Conservation (phyloP, 2,888 invertebrate genomes). For the Dermolepida albohirtum region DNA sequence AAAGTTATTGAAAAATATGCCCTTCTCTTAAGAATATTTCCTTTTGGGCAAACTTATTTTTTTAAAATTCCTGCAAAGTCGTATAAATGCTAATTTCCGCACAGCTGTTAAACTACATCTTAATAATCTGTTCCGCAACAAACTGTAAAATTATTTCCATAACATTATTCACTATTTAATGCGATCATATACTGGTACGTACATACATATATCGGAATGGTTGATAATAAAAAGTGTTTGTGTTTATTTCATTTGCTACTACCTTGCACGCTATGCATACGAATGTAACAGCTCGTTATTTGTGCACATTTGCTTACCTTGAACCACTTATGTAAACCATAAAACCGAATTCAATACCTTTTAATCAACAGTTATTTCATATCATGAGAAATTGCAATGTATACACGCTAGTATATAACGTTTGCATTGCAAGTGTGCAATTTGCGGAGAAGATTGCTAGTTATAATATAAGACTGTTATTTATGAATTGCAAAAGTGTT, state of each 20-base stretch:
- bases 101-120: too few relatives aligned
- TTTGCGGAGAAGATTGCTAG: too few relatives aligned
- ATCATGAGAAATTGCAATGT: conserved; percentile 23
- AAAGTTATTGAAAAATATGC: too few relatives aligned
- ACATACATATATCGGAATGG: neutral
- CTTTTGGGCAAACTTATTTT: too few relatives aligned
- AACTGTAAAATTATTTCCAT: conserved; percentile 2
- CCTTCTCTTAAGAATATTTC: too few relatives aligned
- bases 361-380: conserved; percentile 27
- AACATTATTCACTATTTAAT: neutral
- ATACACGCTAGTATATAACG: neutral
- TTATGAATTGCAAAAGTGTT: too few relatives aligned
- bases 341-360: conserved; percentile 26
- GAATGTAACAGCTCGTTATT: neutral
- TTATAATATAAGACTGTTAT: too few relatives aligned
- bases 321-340: conserved; percentile 31
- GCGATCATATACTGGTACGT: too few relatives aligned
- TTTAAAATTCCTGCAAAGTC: too few relatives aligned
- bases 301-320: conserved; percentile 29
- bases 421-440: too few relatives aligned
- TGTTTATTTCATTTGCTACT: conserved; percentile 3
- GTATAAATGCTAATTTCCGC: too few relatives aligned
- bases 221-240: conserved; percentile 2
- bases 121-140: neutral
- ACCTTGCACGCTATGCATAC: conserved; percentile 1